A percentile compares a stretch with the other conserved stretches of the same genome.
These are phyloP conservation scores for Drosophila gunungcola DNA, from an alignment of 1,140 invertebrate genomes.

Conservation along the genomic window DNA sequence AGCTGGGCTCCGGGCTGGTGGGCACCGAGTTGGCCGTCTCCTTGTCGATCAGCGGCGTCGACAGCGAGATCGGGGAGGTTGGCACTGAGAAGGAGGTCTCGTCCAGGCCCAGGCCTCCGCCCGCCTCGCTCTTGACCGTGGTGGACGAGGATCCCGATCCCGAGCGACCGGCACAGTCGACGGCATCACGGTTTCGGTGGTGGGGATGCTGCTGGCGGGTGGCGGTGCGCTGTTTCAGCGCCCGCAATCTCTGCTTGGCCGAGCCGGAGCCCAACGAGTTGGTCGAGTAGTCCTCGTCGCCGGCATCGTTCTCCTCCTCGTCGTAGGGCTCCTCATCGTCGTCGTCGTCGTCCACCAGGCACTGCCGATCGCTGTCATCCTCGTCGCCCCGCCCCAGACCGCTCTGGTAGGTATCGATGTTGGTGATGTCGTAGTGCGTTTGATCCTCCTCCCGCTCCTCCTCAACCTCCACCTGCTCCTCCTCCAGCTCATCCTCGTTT, in stretches of 20 bases:
- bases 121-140: constrained; percentile 76
- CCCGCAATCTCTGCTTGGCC: constrained; percentile 72
- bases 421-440: constrained; percentile 81
- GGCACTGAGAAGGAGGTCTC: constrained; percentile 84
- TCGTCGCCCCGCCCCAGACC: constrained; percentile 68
- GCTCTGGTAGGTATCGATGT: constrained; percentile 82
- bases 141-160: constrained; percentile 72
- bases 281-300: constrained; percentile 77
- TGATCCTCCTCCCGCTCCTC: constrained; percentile 82
- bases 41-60: constrained; percentile 79
- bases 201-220: constrained; percentile 48
- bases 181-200: constrained; percentile 56
- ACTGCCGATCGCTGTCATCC: constrained; percentile 79
- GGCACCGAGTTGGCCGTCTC: constrained; percentile 89
- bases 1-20: constrained; percentile 90
- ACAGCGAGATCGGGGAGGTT: constrained; percentile 82
- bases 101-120: constrained; percentile 52
- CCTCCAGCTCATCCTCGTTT: constrained; percentile 68
- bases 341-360: constrained; percentile 68
- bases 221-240: constrained; percentile 69
- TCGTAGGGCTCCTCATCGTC: constrained; percentile 58
- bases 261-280: constrained; percentile 76
- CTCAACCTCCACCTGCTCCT: constrained; percentile 56
- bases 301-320: constrained; percentile 78
- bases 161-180: constrained; percentile 63